These are phyloP conservation scores for Ptychochromis oligacanthus DNA, from an alignment of 2,113 vertebrate genomes.

Conservation along the genomic window DNA sequence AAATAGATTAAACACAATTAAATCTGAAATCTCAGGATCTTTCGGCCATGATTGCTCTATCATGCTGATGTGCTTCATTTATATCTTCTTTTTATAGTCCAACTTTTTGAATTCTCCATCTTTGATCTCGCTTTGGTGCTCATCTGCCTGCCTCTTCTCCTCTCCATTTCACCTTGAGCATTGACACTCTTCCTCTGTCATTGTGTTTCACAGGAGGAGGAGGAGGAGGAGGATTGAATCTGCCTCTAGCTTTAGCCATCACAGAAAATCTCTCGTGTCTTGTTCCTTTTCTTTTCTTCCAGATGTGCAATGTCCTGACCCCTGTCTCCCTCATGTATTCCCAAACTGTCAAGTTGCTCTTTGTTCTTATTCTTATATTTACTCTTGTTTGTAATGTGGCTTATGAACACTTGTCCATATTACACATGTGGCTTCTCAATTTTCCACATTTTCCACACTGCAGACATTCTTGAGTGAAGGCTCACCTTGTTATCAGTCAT, in stretches of 20 bases:
- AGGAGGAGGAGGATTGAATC: conserved; percentile 17
- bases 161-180: conserved; percentile 61
- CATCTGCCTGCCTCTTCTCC: conserved; percentile 31
- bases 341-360: conserved; percentile 23
- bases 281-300: conserved; percentile 52
- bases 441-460: conserved; percentile 2
- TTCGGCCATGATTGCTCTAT: conserved; percentile 37
- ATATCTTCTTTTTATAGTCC: conserved; percentile 60
- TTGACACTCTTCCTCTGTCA: conserved; percentile 40
- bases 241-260: conserved; percentile 40
- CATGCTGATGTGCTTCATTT: conserved; percentile 53
- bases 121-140: conserved; percentile 57
- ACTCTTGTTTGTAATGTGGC: neutral
- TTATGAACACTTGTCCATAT: neutral
- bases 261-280: conserved; percentile 26
- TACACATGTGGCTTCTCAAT: neutral
- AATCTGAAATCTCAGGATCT: conserved; percentile 56
- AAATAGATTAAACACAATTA: conserved; percentile 59
- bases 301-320: conserved; percentile 38
- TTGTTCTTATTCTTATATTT: conserved; percentile 28
- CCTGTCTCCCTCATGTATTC: conserved; percentile 21
- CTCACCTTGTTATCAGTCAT: conserved; percentile 1
- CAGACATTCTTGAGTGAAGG: conserved; percentile 13
- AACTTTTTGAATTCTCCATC: conserved; percentile 59
- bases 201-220: conserved; percentile 35